Percentiles rank a stretch among this genome's conserved stretches.
Conservation (phyloP, 2,797 vertebrate species). For the Pristis pectinata region DNA sequence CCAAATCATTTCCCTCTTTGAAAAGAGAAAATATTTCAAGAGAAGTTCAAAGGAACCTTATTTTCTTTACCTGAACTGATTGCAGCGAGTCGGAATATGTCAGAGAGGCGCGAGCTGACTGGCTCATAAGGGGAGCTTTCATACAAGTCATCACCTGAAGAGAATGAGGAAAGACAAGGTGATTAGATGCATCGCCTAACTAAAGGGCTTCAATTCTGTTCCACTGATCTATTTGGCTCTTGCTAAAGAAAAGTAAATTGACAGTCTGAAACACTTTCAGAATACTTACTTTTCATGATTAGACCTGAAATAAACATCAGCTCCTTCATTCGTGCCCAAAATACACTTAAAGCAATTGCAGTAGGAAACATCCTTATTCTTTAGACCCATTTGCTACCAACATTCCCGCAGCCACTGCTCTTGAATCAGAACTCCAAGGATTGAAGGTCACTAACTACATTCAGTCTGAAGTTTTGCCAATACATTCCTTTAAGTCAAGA, state of each 20-base stretch:
- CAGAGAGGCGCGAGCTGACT: not conserved
- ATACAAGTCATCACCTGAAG: not conserved
- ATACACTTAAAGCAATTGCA: not conserved
- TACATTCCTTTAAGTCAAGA: not conserved
- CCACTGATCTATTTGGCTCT: not conserved
- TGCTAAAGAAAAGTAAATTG: not conserved
- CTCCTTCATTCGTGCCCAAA: not conserved
- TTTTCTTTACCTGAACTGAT: constrained; percentile 21
- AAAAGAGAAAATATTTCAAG: not conserved
- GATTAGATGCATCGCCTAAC: not conserved
- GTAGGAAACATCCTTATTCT: not conserved
- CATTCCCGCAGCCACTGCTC: not conserved
- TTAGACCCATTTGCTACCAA: not conserved
- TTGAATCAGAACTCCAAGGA: not conserved
- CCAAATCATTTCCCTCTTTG: not conserved
- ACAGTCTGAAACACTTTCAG: not conserved
- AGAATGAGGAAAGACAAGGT: not conserved
- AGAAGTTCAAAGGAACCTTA: not conserved
- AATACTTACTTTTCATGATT: not conserved
- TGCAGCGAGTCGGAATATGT: constrained; percentile 17
- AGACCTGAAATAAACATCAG: not conserved
- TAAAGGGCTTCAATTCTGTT: not conserved
- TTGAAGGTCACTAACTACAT: not conserved
- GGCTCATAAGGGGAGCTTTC: not conserved
- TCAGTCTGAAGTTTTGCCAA: not conserved